Evolutionary conservation across 2,888 invertebrate genomes (phyloP).

Genomic region (Blomia tropicalis): DNA sequence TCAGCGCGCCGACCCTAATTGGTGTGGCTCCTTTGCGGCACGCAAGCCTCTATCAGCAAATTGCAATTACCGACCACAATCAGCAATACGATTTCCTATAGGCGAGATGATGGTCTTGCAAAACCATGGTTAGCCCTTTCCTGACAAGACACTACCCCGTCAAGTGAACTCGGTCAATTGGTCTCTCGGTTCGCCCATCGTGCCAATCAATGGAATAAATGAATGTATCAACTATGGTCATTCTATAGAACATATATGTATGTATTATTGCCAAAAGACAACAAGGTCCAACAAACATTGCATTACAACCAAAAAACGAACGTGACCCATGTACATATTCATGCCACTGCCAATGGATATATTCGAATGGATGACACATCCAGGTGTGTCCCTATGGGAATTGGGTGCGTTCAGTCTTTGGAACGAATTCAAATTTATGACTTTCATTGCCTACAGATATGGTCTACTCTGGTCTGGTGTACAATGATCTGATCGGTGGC

Average conservation of each 20-base stretch:
- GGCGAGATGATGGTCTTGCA: neutral
- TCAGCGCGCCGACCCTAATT: neutral
- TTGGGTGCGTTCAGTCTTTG: neutral
- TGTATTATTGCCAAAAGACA: no score
- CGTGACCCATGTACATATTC: neutral
- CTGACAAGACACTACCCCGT: neutral
- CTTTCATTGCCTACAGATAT: neutral
- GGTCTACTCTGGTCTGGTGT: neutral
- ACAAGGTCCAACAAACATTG: no score
- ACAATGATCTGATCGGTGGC: neutral
- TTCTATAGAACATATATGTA: no score
- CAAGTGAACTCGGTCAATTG: neutral
- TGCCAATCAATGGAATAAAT: no score
- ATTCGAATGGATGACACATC: neutral
- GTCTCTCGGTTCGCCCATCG: neutral
- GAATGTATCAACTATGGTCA: no score
- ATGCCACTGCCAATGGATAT: neutral
- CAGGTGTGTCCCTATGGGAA: neutral
- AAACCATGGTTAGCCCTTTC: neutral
- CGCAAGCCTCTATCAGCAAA: neutral
- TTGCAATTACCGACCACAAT: slow-evolving; percentile 7
- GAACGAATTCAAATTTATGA: neutral
- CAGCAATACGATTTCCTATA: neutral
- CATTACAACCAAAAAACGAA: no score
- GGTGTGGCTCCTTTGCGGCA: neutral